Evolutionary conservation across 2,113 vertebrate genomes (phyloP).

Genomic region (Scomber japonicus): DNA sequence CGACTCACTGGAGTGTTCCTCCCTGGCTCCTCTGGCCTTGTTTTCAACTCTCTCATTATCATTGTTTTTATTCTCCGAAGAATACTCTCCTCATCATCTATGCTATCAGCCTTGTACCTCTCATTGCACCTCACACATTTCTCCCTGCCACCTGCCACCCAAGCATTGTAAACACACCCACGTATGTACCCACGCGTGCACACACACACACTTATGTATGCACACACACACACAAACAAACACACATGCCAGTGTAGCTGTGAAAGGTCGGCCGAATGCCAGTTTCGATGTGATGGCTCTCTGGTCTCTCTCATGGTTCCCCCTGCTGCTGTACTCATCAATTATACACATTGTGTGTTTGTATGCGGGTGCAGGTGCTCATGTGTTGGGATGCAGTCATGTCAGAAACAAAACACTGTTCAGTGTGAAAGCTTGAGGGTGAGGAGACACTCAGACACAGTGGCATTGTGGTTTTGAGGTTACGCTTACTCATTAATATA

Average conservation of each 20-base stretch:
- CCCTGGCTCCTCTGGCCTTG: slow-evolving; percentile 3
- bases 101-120: slow-evolving; percentile 14
- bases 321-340: slow-evolving; percentile 73
- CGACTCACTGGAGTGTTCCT: slow-evolving; percentile 17
- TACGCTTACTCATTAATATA: slow-evolving; percentile 27
- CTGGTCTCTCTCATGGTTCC: slow-evolving; percentile 57
- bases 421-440: slow-evolving; percentile 20
- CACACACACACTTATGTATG: neutral
- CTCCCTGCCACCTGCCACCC: slow-evolving; percentile 50
- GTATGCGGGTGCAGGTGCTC: slow-evolving; percentile 1
- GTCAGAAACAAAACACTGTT: slow-evolving; percentile 26
- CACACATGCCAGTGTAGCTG: slow-evolving; percentile 38
- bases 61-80: slow-evolving; percentile 46
- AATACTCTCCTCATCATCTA: slow-evolving; percentile 35
- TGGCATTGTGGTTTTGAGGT: slow-evolving; percentile 16
- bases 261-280: slow-evolving; percentile 73
- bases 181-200: slow-evolving; percentile 6
- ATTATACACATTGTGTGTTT: slow-evolving; percentile 69
- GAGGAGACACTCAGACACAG: slow-evolving; percentile 12
- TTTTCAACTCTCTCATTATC: slow-evolving; percentile 31
- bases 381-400: slow-evolving; percentile 16
- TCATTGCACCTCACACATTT: slow-evolving; percentile 39
- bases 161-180: slow-evolving; percentile 38
- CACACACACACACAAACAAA: slow-evolving; percentile 5
- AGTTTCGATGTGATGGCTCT: slow-evolving; percentile 51